Conservation (phyloP, 2,888 invertebrate genomes). For the Melanargia galathea region DNA sequence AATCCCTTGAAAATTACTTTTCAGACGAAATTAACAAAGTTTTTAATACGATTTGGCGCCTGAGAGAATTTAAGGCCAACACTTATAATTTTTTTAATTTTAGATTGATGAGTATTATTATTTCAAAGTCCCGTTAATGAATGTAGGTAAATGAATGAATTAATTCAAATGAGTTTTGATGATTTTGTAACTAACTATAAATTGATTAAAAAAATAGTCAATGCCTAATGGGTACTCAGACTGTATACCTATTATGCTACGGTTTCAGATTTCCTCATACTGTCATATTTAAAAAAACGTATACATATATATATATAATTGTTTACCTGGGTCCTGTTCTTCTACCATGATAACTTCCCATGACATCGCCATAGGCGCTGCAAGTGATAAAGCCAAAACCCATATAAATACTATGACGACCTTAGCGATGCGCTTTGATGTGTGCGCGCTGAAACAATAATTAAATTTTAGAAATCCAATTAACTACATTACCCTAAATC, state of each 20-base stretch:
- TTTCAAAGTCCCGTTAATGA: neutral
- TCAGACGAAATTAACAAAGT: neutral
- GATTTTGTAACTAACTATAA: too few species aligned
- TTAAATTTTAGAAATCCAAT: neutral
- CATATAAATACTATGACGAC: constrained; percentile 89
- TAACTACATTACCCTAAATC: too few species aligned
- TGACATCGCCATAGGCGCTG: constrained; percentile 86
- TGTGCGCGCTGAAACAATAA: constrained; percentile 84
- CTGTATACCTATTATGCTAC: too few species aligned
- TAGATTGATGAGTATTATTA: neutral
- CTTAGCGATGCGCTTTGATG: constrained; percentile 88
- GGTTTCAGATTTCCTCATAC: too few species aligned
- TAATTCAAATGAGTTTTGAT: too few species aligned
- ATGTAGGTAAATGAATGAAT: neutral
- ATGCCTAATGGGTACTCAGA: too few species aligned
- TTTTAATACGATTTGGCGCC: neutral
- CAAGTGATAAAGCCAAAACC: constrained; percentile 85
- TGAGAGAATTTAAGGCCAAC: neutral
- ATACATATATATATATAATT: neutral
- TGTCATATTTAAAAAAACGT: too few species aligned
- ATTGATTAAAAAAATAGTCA: too few species aligned
- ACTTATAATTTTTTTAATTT: neutral
- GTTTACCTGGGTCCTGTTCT: constrained; percentile 69
- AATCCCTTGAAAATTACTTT: neutral
- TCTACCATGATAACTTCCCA: constrained; percentile 80